Percentiles rank a stretch among this genome's conserved stretches.
These are phyloP conservation scores for Cyrtonyx montezumae DNA, from an alignment of 2,113 vertebrate species.

Conservation along the genomic window DNA sequence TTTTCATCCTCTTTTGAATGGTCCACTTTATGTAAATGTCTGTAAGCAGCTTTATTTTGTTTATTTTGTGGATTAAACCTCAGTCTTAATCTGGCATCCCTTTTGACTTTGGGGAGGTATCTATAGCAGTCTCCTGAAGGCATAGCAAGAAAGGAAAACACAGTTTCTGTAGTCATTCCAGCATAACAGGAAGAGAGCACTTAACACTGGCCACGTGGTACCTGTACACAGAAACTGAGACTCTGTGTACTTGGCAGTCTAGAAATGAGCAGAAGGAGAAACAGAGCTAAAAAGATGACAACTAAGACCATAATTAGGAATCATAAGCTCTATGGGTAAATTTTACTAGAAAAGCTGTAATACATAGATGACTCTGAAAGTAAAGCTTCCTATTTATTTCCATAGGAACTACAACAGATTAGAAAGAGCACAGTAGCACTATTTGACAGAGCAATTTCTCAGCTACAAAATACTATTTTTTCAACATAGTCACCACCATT, in stretches of 20 bases:
- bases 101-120: slow-evolving; percentile 11
- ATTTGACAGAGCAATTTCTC: not conserved
- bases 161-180: not conserved
- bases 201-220: slow-evolving; percentile 17
- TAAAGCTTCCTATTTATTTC: not conserved
- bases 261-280: slow-evolving; percentile 36
- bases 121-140: not conserved
- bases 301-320: not conserved
- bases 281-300: not conserved
- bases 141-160: not conserved
- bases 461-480: not conserved
- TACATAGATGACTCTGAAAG: not conserved
- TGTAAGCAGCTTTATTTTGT: slow-evolving; percentile 29
- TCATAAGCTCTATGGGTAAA: not conserved
- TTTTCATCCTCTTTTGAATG: not conserved
- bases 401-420: not conserved
- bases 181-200: not conserved
- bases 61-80: slow-evolving; percentile 37
- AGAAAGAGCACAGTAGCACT: not conserved
- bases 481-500: not conserved
- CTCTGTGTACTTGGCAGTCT: not conserved
- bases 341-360: not conserved
- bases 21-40: not conserved
- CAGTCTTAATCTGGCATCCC: not conserved
- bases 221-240: not conserved